Evolutionary conservation across 2,113 vertebrate genomes (phyloP).

Genomic region (Perca flavescens): DNA sequence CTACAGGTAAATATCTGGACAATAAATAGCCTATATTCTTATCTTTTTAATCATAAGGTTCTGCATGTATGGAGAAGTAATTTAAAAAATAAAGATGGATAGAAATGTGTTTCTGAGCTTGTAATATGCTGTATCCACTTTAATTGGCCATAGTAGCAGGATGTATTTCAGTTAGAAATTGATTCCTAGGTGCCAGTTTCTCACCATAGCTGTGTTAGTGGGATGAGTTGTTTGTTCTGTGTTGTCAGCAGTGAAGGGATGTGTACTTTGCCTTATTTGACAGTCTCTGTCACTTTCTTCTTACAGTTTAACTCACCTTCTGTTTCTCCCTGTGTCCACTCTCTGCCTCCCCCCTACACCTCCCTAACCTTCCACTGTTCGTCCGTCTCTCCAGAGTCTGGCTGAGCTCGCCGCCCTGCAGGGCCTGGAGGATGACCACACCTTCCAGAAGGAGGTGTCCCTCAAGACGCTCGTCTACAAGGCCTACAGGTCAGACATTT

Average conservation of each 20-base stretch:
- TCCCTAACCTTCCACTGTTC: background rate
- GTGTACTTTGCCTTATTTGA: constrained; percentile 6
- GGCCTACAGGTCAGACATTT: constrained; percentile 90
- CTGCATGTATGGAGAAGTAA: background rate
- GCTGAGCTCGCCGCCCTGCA: constrained; percentile 93
- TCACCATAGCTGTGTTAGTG: background rate
- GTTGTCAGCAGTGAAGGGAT: background rate
- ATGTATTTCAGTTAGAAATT: background rate
- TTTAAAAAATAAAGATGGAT: background rate
- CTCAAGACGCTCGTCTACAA: constrained; percentile 96
- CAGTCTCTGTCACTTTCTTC: background rate
- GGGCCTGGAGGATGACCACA: constrained; percentile 94
- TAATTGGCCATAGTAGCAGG: background rate
- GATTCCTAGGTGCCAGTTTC: background rate
- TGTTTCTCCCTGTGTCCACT: fast-evolving
- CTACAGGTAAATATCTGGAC: constrained; percentile 87
- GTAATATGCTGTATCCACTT: background rate
- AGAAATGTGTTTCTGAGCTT: background rate
- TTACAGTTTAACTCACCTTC: background rate
- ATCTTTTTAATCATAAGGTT: background rate
- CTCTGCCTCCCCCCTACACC: background rate
- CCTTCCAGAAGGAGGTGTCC: constrained; percentile 94
- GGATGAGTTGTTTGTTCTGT: background rate
- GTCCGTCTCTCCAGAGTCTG: constrained; percentile 87
- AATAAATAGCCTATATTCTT: background rate